phyloP scores from a whole-genome alignment of 1,140 invertebrate species.

The Dendroctonus valens region DNA sequence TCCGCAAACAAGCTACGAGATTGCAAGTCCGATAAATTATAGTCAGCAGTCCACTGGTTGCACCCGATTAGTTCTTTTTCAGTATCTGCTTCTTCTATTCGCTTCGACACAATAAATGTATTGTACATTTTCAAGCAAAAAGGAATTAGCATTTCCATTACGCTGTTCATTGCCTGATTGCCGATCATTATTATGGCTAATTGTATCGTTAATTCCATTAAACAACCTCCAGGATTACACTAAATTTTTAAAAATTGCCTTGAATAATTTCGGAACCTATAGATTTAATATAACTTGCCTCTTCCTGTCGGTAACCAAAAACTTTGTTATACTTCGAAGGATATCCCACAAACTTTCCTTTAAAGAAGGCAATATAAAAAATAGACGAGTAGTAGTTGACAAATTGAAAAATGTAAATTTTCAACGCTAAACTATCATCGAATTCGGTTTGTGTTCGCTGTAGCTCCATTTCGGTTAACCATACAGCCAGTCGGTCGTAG shows the following conservation, averaged over 20 bases:
- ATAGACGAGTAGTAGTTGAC: conserved; percentile 85
- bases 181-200: conserved; percentile 84
- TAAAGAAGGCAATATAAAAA: conserved; percentile 85
- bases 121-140: conserved; percentile 54
- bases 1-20: conserved; percentile 72
- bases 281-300: conserved; percentile 55
- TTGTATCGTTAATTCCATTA: conserved; percentile 81
- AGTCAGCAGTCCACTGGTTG: conserved; percentile 78
- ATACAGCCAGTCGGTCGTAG: conserved; percentile 55
- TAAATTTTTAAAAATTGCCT: conserved; percentile 42
- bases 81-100: conserved; percentile 37
- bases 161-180: conserved; percentile 78
- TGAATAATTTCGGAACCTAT: not conserved
- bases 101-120: conserved; percentile 41
- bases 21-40: conserved; percentile 66
- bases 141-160: conserved; percentile 73
- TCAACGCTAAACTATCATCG: conserved; percentile 80
- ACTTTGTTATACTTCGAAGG: conserved; percentile 73
- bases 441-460: conserved; percentile 82
- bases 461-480: conserved; percentile 74
- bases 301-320: conserved; percentile 68
- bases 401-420: conserved; percentile 86
- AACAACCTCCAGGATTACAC: conserved; percentile 78
- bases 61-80: conserved; percentile 44
- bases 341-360: conserved; percentile 77